Percentiles rank a stretch among this genome's conserved stretches.
Conservation (phyloP, 2,888 invertebrate genomes). For the Schrankia costaestrigalis region DNA sequence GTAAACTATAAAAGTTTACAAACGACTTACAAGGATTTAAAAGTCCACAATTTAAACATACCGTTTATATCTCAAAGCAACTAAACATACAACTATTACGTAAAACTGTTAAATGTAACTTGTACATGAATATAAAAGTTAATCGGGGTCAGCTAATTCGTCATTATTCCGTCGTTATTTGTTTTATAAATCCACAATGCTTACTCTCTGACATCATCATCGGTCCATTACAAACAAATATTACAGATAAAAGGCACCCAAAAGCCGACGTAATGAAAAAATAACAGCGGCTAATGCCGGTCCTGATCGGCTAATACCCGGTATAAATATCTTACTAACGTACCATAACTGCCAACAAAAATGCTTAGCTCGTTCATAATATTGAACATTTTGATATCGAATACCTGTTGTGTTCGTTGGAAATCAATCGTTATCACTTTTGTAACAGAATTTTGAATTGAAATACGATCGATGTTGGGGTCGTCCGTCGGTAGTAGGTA, state of each 20-base stretch:
- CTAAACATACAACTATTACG: too few relatives aligned
- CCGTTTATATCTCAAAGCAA: too few relatives aligned
- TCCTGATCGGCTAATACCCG: slow-evolving; percentile 30
- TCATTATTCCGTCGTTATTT: slow-evolving; percentile 24
- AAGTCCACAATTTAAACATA: too few relatives aligned
- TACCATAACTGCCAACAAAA: slow-evolving; percentile 41
- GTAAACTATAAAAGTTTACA: too few relatives aligned
- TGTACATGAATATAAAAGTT: slow-evolving; percentile 12
- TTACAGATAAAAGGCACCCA: slow-evolving; percentile 28
- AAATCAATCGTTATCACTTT: slow-evolving; percentile 35
- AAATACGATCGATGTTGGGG: slow-evolving; percentile 47
- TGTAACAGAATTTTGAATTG: slow-evolving; percentile 58
- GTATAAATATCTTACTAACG: slow-evolving; percentile 38
- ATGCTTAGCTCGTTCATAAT: slow-evolving; percentile 38
- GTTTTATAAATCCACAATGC: slow-evolving; percentile 17
- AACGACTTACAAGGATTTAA: too few relatives aligned
- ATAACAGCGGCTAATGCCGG: slow-evolving; percentile 32
- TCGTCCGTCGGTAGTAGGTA: slow-evolving; percentile 26
- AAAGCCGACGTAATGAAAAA: slow-evolving; percentile 32
- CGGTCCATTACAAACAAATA: slow-evolving; percentile 30
- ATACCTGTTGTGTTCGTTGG: slow-evolving; percentile 33
- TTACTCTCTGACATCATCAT: slow-evolving; percentile 29
- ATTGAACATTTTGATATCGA: slow-evolving; percentile 42
- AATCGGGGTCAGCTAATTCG: slow-evolving; percentile 17
- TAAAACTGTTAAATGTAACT: slow-evolving; percentile 7